Evolutionary conservation across 1,140 invertebrate species (phyloP).

Genomic region (Drosophila sturtevanti): DNA sequence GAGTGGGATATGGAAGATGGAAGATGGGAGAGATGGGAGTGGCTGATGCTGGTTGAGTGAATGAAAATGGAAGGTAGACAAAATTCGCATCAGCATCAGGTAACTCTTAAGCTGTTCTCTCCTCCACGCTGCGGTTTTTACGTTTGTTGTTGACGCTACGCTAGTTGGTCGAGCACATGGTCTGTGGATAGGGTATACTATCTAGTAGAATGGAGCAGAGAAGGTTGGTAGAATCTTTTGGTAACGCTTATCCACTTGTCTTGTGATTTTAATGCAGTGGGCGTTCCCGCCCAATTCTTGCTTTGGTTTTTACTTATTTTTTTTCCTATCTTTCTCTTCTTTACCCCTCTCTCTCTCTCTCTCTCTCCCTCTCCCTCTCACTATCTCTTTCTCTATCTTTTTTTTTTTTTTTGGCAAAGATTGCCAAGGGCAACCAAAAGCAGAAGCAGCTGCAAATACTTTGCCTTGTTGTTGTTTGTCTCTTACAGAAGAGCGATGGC

Average conservation of each 20-base stretch:
- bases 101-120: slow-evolving; percentile 70
- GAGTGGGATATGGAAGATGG: too few relatives aligned
- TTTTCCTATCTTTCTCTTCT: neutral
- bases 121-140: slow-evolving; percentile 64
- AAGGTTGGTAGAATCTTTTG: slow-evolving; percentile 47
- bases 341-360: neutral
- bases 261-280: slow-evolving; percentile 78
- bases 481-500: slow-evolving; percentile 32
- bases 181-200: neutral
- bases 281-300: slow-evolving; percentile 25
- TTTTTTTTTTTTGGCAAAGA: slow-evolving; percentile 47
- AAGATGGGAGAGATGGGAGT: too few relatives aligned
- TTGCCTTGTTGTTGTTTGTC: slow-evolving; percentile 57
- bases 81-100: slow-evolving; percentile 51
- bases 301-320: neutral
- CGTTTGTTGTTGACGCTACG: slow-evolving; percentile 68
- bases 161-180: slow-evolving; percentile 7
- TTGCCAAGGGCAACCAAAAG: slow-evolving; percentile 68
- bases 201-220: neutral
- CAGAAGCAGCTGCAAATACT: slow-evolving; percentile 67
- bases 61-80: neutral
- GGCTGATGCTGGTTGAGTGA: too few relatives aligned
- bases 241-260: slow-evolving; percentile 78
- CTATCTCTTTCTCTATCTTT: neutral
- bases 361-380: neutral